These are phyloP conservation scores for Panthera leo DNA, from an alignment of 2,113 vertebrate species.

Conservation along the genomic window DNA sequence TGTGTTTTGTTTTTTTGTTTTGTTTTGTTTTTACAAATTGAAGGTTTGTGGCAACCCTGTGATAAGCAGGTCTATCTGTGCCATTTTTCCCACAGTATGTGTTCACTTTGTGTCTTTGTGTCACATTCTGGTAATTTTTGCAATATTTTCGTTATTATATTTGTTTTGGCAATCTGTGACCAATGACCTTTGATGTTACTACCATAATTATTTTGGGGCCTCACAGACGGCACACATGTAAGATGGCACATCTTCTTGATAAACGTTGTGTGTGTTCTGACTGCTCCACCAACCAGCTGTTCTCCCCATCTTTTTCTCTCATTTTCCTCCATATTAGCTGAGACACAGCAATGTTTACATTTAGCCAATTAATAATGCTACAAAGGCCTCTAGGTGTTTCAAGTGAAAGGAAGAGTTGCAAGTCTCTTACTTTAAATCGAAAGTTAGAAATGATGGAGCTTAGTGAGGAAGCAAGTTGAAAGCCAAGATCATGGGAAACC, in stretches of 20 bases:
- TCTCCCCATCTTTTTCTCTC: background rate
- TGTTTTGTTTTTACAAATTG: background rate
- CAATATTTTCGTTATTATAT: background rate
- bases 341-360: background rate
- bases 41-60: background rate
- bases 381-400: background rate
- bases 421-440: background rate
- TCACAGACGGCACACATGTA: background rate
- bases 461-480: background rate
- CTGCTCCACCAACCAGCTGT: background rate
- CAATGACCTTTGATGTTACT: background rate
- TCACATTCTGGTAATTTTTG: background rate
- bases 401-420: background rate
- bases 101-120: background rate
- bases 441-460: background rate
- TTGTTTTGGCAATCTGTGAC: background rate
- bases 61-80: background rate
- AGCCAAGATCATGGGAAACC: background rate
- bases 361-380: background rate
- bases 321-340: background rate
- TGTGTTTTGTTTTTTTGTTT: background rate
- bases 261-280: background rate
- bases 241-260: background rate
- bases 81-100: background rate
- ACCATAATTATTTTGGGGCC: background rate